Evolutionary conservation across 2,888 invertebrate genomes (phyloP).

Genomic region (Timema podura): DNA sequence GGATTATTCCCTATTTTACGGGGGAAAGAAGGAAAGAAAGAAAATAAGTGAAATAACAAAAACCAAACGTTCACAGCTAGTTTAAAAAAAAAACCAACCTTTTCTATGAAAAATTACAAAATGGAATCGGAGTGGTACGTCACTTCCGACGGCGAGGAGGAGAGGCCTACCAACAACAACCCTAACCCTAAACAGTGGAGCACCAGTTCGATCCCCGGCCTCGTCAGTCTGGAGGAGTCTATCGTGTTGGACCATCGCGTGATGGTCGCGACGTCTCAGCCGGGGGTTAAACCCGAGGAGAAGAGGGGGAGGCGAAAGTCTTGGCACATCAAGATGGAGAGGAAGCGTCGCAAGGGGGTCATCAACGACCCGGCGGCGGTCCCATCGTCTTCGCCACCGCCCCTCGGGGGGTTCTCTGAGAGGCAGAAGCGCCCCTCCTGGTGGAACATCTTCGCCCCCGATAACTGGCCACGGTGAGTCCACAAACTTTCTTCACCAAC

Average conservation of each 20-base stretch:
- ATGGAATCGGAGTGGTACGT: constrained; percentile 30
- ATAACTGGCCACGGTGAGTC: constrained; percentile 41
- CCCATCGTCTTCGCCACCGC: constrained; percentile 19
- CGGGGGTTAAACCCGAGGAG: constrained; percentile 39
- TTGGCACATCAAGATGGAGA: constrained; percentile 49
- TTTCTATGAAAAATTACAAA: no score
- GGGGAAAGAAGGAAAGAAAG: no score
- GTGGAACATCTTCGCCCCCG: constrained; percentile 86
- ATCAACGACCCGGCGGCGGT: constrained; percentile 23
- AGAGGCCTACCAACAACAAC: constrained; percentile 3
- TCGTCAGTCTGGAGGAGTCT: constrained; percentile 31
- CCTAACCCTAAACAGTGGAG: constrained; percentile 35
- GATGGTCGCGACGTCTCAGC: constrained; percentile 35
- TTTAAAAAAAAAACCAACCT: no score
- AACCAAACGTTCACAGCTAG: no score
- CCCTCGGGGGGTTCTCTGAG: constrained; percentile 42
- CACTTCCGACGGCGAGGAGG: constrained; percentile 22
- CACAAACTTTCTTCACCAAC: no score
- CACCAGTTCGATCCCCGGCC: constrained; percentile 31
- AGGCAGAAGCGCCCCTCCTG: constrained; percentile 76
- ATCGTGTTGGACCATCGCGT: constrained; percentile 29
- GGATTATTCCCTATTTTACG: no score
- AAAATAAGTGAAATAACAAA: no score
- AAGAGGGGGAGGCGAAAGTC: constrained; percentile 58
- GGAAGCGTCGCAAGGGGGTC: constrained; percentile 49